Evolutionary conservation across 2,797 vertebrate species (phyloP).

Genomic region (Epinephelus malabaricus): DNA sequence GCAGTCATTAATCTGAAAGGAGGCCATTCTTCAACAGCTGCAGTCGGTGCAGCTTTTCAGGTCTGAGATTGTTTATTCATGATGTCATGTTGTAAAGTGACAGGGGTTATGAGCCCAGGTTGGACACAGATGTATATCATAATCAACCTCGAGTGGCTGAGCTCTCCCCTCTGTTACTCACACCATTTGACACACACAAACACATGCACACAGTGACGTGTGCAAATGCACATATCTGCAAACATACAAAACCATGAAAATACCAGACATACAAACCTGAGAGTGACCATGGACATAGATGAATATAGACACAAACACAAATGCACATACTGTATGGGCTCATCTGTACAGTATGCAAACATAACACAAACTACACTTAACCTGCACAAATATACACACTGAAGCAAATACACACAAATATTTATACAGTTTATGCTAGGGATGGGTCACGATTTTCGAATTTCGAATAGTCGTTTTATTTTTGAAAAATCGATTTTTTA

Average conservation of each 20-base stretch:
- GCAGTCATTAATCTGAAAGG: constrained; percentile 65
- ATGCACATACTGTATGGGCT: neutral
- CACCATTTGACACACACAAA: constrained; percentile 21
- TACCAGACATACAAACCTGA: neutral
- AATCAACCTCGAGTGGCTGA: constrained; percentile 52
- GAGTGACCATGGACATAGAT: neutral
- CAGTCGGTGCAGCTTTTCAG: constrained; percentile 36
- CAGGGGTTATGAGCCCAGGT: constrained; percentile 43
- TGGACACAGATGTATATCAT: constrained; percentile 47
- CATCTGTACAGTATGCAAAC: neutral
- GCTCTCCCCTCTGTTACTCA: neutral
- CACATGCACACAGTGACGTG: neutral
- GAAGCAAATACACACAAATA: too few relatives aligned
- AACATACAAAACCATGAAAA: constrained; percentile 3
- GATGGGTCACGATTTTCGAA: too few relatives aligned
- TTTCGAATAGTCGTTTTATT: too few relatives aligned
- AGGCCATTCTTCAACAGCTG: constrained; percentile 43
- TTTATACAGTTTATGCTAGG: too few relatives aligned
- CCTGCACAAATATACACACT: neutral
- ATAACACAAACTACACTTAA: neutral
- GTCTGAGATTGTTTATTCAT: constrained; percentile 62
- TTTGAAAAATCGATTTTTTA: too few relatives aligned
- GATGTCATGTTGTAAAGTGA: constrained; percentile 52
- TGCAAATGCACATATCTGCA: neutral
- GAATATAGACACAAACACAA: neutral